Base-by-base conservation (phyloP, 2,797 vertebrate species). In the Leptoclinus maculatus region DNA sequence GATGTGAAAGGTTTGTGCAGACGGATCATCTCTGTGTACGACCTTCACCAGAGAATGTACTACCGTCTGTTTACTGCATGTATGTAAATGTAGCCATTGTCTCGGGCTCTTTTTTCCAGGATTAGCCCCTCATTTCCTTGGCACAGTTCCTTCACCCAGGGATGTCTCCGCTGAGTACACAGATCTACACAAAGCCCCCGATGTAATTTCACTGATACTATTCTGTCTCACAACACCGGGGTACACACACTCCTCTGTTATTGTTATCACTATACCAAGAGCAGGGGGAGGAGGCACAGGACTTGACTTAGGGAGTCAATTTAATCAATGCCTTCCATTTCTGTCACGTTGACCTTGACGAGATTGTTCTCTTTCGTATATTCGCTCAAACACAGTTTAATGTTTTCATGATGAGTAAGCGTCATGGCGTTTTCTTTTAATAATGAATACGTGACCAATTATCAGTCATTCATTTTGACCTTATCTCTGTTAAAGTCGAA, bases 111-210 rank as follows among this genome's bases (percentile, higher is more conserved):
- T 92, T 92, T 90, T 90, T 92, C 86, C 85, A 78, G 92, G 94
- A 91, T 91, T 93, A 94, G 91, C 87, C 77, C 57, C 76, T 91
- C 70, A 82, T 91, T 93, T 93, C 88, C 83, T 87, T 91, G 85
- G 87, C 89, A 86, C 84, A 54, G 82, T 83, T 90, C 70, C 76
- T 82, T 82, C 84, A 91, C 87, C 79, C 84, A 77, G 88, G 78
- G 87, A 88, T 75, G 63, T 64, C 77, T 87, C 82, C 90, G 90
- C 89, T 91, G 83, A 85, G 82, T 90, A 90, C 86, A 89, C 83
- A 87, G 76, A 90, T 91, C 83, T 84, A 74, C 89, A 88, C 90
- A 92, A 92, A 94, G 90, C 88, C 88, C 83, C 87, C 49, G 49
- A 92, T 92, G 87, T 92, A 80, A 90, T 91, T 93, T 92, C 82